These are phyloP conservation scores for Brachionus manjavacas DNA, from an alignment of 1,140 invertebrate species.

Conservation along the genomic window DNA sequence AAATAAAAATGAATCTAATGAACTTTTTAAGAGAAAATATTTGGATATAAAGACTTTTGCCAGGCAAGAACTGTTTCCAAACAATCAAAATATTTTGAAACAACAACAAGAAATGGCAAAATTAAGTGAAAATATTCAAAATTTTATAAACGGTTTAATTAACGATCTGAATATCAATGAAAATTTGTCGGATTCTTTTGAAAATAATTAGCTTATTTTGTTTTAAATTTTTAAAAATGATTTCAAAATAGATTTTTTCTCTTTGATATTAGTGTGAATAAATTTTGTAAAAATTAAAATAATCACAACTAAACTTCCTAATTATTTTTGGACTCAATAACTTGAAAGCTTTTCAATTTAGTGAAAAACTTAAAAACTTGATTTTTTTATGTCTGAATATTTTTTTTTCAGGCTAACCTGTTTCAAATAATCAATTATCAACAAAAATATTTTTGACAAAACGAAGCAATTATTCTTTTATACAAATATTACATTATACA, in stretches of 20 bases:
- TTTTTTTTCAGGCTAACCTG: neutral
- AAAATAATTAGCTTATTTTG: neutral
- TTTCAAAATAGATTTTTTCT: neutral
- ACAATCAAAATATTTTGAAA: constrained; percentile 1
- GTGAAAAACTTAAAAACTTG: neutral
- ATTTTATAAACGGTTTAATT: constrained; percentile 25
- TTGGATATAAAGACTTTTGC: neutral
- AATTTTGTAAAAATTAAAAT: neutral
- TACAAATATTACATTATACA: too few species aligned
- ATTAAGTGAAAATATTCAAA: neutral
- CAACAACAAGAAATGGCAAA: neutral
- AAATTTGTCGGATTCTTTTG: neutral
- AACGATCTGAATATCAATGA: neutral
- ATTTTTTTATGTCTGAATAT: neutral
- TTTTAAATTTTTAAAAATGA: neutral
- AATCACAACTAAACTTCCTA: too few species aligned
- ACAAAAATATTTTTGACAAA: too few species aligned
- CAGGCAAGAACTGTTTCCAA: neutral
- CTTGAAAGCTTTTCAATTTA: neutral
- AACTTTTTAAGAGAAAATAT: constrained; percentile 23
- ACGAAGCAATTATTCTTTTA: too few species aligned
- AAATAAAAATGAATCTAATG: neutral
- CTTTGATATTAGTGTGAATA: neutral
- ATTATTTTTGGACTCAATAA: neutral
- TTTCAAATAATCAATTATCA: too few species aligned